phyloP scores from a whole-genome alignment of 2,113 vertebrate species.

The Alectura lathami region DNA sequence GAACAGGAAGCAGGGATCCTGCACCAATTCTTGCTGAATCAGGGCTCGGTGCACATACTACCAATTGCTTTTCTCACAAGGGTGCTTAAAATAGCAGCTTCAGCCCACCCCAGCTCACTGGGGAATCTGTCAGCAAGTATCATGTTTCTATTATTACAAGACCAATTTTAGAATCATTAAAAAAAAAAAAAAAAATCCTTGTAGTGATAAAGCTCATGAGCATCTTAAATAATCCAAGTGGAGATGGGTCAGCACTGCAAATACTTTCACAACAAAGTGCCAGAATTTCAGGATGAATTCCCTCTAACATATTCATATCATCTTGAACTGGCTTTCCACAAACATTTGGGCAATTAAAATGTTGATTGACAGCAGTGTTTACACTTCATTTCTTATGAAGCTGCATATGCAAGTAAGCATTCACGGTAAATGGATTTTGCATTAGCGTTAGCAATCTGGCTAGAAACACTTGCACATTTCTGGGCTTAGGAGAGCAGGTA shows the following conservation, averaged over 20 bases:
- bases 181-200: neutral
- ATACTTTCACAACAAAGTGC: neutral
- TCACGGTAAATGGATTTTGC: neutral
- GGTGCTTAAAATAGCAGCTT: slow-evolving; percentile 52
- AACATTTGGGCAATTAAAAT: neutral
- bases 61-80: slow-evolving; percentile 12
- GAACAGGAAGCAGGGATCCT: neutral
- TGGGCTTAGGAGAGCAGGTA: neutral
- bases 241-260: neutral
- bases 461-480: neutral
- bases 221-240: neutral
- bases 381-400: slow-evolving; percentile 10
- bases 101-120: neutral
- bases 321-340: neutral
- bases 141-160: slow-evolving; percentile 39
- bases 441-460: neutral
- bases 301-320: neutral
- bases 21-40: slow-evolving; percentile 38
- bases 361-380: slow-evolving; percentile 28
- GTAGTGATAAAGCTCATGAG: neutral
- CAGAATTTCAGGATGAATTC: neutral
- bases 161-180: slow-evolving; percentile 15
- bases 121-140: slow-evolving; percentile 65
- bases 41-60: neutral
- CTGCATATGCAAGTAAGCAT: neutral